These are phyloP conservation scores for Typhlichthys eigenmanni DNA, from an alignment of 2,797 vertebrate species.

Conservation along the genomic window DNA sequence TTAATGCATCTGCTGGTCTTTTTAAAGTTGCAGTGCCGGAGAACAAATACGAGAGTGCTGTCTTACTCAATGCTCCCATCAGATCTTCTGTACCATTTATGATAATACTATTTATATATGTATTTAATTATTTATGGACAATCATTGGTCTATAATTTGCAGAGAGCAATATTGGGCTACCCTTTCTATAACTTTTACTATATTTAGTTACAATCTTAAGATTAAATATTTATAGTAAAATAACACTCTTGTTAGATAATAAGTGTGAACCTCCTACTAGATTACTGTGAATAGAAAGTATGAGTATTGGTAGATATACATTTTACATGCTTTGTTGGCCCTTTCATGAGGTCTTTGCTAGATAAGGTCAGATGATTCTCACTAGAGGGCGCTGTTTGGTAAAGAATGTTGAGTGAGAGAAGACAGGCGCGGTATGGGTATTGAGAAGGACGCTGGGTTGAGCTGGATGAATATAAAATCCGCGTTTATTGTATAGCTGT, in stretches of 20 bases:
- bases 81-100: constrained; percentile 8
- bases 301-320: no score
- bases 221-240: no score
- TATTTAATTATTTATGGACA: no score
- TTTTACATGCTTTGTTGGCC: not conserved
- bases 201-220: no score
- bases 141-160: no score
- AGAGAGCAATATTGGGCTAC: constrained; percentile 4
- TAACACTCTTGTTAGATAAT: no score
- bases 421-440: not conserved
- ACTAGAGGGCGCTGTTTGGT: constrained; percentile 73
- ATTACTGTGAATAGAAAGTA: no score
- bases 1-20: constrained; percentile 30
- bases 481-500: not conserved
- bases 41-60: constrained; percentile 27
- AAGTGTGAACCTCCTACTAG: no score
- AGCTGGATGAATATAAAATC: constrained; percentile 5
- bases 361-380: constrained; percentile 11
- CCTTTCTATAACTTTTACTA: not conserved
- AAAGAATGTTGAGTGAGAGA: constrained; percentile 43
- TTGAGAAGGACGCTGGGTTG: constrained; percentile 2
- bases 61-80: constrained; percentile 19
- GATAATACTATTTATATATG: no score
- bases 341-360: not conserved
- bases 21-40: constrained; percentile 39